Evolutionary conservation across 2,888 invertebrate genomes (phyloP).

Genomic region (Clusia tigrina): DNA sequence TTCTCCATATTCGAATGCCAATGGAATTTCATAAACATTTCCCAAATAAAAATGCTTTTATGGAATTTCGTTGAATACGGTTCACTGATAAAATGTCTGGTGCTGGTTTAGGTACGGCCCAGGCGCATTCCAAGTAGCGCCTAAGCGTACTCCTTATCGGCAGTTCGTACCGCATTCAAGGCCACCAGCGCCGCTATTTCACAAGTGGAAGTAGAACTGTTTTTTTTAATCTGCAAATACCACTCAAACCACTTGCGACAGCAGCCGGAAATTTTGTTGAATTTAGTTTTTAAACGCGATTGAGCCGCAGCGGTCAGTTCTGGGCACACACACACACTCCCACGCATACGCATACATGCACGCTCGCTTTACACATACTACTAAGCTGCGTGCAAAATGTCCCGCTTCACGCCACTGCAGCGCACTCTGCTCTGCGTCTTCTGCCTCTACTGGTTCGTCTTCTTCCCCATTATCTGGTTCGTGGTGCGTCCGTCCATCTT

Average conservation of each 20-base stretch:
- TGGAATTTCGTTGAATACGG: too few species aligned
- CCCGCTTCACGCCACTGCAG: slow-evolving; percentile 30
- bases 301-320: background rate
- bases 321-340: background rate
- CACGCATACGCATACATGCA: background rate
- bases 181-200: too few species aligned
- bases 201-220: too few species aligned
- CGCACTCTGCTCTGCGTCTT: slow-evolving; percentile 35
- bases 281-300: slow-evolving; percentile 3
- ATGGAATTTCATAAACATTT: too few species aligned
- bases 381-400: slow-evolving; percentile 18
- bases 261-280: background rate
- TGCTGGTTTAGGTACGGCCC: too few species aligned
- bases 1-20: too few species aligned
- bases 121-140: too few species aligned
- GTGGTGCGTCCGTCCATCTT: slow-evolving; percentile 35
- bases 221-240: background rate
- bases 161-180: too few species aligned
- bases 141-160: too few species aligned
- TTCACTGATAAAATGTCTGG: too few species aligned
- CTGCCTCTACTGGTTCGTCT: slow-evolving; percentile 43
- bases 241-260: background rate
- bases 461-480: slow-evolving; percentile 47
- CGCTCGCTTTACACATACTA: background rate
- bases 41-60: too few species aligned